Percentiles rank a stretch among this genome's conserved stretches.
Evolutionary conservation across 2,113 vertebrate species (phyloP).

Genomic region (Colinus virginianus): DNA sequence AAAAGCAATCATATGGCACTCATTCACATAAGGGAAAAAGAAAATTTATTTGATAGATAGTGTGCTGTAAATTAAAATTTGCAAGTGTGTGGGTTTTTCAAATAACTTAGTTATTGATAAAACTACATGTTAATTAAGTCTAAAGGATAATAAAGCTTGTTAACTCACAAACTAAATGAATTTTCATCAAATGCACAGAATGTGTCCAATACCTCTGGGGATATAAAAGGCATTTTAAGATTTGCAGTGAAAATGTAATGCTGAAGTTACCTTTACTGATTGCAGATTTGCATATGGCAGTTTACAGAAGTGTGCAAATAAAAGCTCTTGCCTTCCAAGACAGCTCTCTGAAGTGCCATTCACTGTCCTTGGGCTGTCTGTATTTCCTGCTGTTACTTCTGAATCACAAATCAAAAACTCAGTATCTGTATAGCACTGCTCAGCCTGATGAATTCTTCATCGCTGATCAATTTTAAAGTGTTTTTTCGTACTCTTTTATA

Average conservation of each 20-base stretch:
- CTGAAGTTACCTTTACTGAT: neutral
- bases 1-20: neutral
- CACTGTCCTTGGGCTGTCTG: accelerated
- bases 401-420: neutral
- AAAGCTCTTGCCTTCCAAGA: neutral
- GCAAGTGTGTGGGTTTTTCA: neutral
- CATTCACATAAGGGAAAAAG: neutral
- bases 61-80: neutral
- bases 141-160: neutral
- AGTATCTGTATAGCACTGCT: neutral
- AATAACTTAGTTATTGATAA: neutral
- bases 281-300: neutral
- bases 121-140: constrained; percentile 6
- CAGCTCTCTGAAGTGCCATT: neutral
- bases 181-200: neutral
- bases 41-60: neutral
- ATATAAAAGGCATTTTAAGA: neutral
- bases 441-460: neutral
- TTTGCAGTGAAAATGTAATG: neutral
- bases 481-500: neutral
- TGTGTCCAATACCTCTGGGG: neutral
- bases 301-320: neutral
- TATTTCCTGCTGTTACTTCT: neutral
- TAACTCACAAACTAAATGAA: neutral
- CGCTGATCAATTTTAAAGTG: neutral